Evolutionary conservation across 2,797 vertebrate genomes (phyloP).

Genomic region (Odontamblyopus lacepedii): DNA sequence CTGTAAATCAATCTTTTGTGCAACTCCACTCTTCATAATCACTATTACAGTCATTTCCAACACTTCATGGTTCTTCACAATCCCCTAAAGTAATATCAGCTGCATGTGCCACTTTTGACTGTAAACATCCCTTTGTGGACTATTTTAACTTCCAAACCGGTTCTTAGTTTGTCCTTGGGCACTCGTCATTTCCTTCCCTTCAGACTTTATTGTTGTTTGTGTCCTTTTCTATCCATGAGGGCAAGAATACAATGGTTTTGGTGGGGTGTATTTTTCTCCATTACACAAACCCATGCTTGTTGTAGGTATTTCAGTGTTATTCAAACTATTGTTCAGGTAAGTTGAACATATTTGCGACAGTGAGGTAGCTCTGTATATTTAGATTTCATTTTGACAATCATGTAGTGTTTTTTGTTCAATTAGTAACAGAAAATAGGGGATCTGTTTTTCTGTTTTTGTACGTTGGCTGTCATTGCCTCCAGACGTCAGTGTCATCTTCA

Average conservation of each 20-base stretch:
- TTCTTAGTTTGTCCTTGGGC: conserved; percentile 17
- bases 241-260: conserved; percentile 11
- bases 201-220: conserved; percentile 5
- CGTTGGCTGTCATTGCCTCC: conserved; percentile 11
- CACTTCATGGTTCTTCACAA: neutral
- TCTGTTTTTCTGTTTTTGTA: neutral
- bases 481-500: conserved; percentile 14
- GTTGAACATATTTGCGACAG: neutral
- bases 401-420: neutral
- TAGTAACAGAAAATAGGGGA: conserved; percentile 10
- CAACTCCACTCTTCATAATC: neutral
- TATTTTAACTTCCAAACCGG: conserved; percentile 19
- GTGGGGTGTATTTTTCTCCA: conserved; percentile 5
- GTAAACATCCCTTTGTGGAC: conserved; percentile 6
- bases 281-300: conserved; percentile 18
- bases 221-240: conserved; percentile 21
- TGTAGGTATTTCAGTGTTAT: conserved; percentile 15
- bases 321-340: neutral
- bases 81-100: neutral
- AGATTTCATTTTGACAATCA: neutral
- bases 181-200: conserved; percentile 28
- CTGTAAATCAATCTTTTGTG: neutral
- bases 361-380: neutral
- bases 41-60: neutral
- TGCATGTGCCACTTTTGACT: neutral